phyloP scores from a whole-genome alignment of 2,113 vertebrate genomes.

The Gallinago undulata region DNA sequence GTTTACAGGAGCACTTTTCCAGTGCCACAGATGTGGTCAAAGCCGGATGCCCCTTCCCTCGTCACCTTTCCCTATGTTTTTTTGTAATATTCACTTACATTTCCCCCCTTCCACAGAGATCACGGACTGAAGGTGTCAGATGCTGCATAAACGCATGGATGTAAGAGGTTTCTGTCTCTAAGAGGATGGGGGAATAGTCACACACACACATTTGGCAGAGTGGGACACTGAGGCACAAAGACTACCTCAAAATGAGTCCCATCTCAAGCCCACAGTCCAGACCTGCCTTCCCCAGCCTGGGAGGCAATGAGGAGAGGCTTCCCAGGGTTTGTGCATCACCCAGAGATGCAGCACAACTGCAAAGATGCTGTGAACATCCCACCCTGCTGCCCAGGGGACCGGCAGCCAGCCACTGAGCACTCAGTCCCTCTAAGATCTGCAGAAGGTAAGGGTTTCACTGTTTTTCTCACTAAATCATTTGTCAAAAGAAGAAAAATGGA shows the following conservation, averaged over 20 bases:
- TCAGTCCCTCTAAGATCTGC: not conserved
- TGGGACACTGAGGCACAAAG: not conserved
- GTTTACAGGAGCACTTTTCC: not conserved
- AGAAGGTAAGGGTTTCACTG: not conserved
- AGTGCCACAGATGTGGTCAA: not conserved
- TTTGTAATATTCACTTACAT: not conserved
- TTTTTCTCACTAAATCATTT: not conserved
- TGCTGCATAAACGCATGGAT: not conserved
- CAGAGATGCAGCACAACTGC: not conserved
- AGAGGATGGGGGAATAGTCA: not conserved
- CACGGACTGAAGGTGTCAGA: not conserved
- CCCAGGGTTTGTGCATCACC: not conserved
- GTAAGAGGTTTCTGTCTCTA: not conserved
- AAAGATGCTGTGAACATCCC: not conserved
- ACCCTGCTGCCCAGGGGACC: not conserved
- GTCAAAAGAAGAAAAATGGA: not conserved
- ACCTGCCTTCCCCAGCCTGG: not conserved
- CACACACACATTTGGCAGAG: not conserved
- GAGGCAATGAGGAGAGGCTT: not conserved
- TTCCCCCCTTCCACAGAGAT: not conserved
- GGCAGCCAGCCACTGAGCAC: not conserved
- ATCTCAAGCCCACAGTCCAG: not conserved
- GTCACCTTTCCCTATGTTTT: not conserved
- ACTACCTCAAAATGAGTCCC: not conserved
- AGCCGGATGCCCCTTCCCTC: not conserved